Percentiles rank a stretch among this genome's conserved stretches.
Evolutionary conservation across 2,113 vertebrate species (phyloP).

Genomic region (Dissostichus mawsoni): DNA sequence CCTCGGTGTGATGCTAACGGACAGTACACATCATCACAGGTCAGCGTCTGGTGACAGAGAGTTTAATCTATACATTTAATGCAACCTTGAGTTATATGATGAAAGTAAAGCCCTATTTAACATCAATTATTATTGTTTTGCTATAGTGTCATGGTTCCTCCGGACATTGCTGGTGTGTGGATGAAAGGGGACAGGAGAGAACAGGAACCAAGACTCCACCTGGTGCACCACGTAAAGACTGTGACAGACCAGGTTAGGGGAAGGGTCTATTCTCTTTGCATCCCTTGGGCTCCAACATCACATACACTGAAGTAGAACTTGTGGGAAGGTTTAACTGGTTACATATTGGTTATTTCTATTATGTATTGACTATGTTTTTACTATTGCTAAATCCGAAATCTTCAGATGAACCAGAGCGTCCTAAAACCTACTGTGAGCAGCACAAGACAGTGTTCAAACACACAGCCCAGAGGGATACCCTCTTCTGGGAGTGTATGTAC

Average conservation of each 20-base stretch:
- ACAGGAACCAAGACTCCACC: slow-evolving; percentile 83
- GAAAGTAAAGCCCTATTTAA: too few species aligned
- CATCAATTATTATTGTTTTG: not conserved
- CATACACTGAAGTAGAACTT: too few species aligned
- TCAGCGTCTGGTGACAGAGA: not conserved
- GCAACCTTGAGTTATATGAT: not conserved
- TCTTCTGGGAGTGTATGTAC: slow-evolving; percentile 71
- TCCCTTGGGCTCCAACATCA: too few species aligned
- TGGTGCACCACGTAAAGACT: slow-evolving; percentile 68
- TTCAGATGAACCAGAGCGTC: slow-evolving; percentile 43
- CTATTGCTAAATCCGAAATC: not conserved
- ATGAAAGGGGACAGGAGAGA: slow-evolving; percentile 81
- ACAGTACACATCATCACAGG: slow-evolving; percentile 82
- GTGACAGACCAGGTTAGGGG: slow-evolving; percentile 82
- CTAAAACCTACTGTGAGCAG: slow-evolving; percentile 80
- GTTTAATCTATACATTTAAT: not conserved
- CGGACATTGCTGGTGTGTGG: slow-evolving; percentile 91
- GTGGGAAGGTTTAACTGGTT: too few species aligned
- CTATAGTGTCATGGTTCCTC: slow-evolving; percentile 85
- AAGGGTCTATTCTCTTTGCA: too few species aligned
- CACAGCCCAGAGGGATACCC: slow-evolving; percentile 43
- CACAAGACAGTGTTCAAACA: slow-evolving; percentile 72
- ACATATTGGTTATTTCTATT: too few species aligned
- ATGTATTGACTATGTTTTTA: not conserved
- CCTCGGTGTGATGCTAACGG: slow-evolving; percentile 88